Evolutionary conservation across 1,140 invertebrate species (phyloP).

Genomic region (Globodera ellingtonae): DNA sequence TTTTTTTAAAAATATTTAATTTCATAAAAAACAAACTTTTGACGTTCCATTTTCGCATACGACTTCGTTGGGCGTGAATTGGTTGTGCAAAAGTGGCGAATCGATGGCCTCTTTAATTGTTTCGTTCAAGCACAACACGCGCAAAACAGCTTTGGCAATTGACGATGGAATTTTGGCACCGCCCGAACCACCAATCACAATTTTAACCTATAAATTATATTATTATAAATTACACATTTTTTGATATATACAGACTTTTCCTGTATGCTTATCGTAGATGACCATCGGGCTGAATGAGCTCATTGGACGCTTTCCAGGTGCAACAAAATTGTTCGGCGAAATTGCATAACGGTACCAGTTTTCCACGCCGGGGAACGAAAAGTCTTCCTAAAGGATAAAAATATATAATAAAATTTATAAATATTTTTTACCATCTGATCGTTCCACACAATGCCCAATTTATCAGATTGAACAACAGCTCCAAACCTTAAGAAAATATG

Average conservation of each 20-base stretch:
- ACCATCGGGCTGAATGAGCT: conserved; percentile 37
- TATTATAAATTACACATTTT: neutral
- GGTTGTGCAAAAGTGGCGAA: conserved; percentile 84
- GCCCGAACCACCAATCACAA: conserved; percentile 82
- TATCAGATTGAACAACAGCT: conserved; percentile 66
- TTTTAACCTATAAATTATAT: conserved; percentile 38
- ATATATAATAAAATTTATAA: conserved; percentile 73
- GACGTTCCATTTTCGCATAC: conserved; percentile 73
- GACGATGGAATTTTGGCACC: conserved; percentile 85
- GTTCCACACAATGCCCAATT: conserved; percentile 87
- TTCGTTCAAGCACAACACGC: conserved; percentile 80
- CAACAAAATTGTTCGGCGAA: conserved; percentile 77
- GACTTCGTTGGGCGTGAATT: conserved; percentile 80
- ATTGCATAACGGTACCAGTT: conserved; percentile 79
- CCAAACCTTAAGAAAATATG: conserved; percentile 11
- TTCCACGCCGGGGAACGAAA: conserved; percentile 63
- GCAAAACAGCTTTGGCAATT: conserved; percentile 76
- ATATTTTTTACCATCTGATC: conserved; percentile 77
- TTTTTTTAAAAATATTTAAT: too few relatives aligned
- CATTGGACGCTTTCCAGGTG: conserved; percentile 79
- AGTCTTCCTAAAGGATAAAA: conserved; percentile 5
- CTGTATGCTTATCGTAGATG: conserved; percentile 28
- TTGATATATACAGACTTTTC: conserved; percentile 8
- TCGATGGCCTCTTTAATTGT: conserved; percentile 86
- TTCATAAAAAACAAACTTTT: conserved; percentile 12